phyloP scores from a whole-genome alignment of 2,113 vertebrate genomes.

The Microtus richardsoni region DNA sequence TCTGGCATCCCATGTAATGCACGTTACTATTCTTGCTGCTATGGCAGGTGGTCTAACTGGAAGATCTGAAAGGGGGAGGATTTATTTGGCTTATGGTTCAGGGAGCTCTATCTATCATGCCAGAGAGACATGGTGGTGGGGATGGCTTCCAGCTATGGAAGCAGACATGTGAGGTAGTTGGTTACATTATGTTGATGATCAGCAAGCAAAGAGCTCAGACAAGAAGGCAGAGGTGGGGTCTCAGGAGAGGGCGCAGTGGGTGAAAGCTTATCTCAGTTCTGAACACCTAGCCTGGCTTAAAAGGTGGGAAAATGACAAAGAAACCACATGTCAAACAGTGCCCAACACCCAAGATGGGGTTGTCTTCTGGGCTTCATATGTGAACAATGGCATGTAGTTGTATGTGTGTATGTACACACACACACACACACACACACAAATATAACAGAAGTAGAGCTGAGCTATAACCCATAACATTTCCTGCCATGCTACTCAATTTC shows the following conservation, averaged over 20 bases:
- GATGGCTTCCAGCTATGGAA: not conserved
- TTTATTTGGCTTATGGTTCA: not conserved
- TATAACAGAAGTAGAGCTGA: not conserved
- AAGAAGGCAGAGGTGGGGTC: not conserved
- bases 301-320: not conserved
- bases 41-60: not conserved
- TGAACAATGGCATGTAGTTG: not conserved
- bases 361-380: not conserved
- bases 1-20: slow-evolving; percentile 59
- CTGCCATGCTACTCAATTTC: not conserved
- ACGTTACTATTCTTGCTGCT: not conserved
- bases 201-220: not conserved
- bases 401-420: too few species aligned
- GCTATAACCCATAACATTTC: not conserved
- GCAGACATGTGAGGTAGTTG: not conserved
- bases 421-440: not conserved
- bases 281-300: not conserved
- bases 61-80: not conserved
- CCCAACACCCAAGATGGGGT: not conserved
- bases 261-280: not conserved
- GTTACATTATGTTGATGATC: not conserved
- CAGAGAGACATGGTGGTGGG: too few species aligned
- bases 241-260: not conserved
- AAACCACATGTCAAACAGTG: not conserved
- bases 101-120: not conserved